Conservation (phyloP, 1,140 invertebrate genomes). For the Trinorchestia longiramus region DNA sequence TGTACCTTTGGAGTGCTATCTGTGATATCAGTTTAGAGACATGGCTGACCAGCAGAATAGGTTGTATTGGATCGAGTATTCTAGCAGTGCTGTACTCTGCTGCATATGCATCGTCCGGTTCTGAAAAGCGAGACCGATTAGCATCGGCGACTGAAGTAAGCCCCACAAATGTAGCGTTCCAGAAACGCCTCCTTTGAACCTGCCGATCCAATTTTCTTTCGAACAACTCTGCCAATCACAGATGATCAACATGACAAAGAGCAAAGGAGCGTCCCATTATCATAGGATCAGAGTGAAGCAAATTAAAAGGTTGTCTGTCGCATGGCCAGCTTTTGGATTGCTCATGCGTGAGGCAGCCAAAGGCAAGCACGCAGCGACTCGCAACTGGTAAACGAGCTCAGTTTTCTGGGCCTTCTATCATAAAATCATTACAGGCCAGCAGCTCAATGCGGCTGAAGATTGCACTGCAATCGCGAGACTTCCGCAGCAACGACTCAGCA, state of each 20-base stretch:
- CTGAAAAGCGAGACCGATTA: slow-evolving; percentile 40
- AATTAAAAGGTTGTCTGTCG: slow-evolving; percentile 50
- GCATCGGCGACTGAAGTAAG: slow-evolving; percentile 45
- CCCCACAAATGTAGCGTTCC: slow-evolving; percentile 53
- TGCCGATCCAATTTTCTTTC: slow-evolving; percentile 55
- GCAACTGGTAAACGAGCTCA: background rate
- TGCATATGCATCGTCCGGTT: slow-evolving; percentile 31
- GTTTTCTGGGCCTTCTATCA: background rate
- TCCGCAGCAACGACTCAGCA: slow-evolving; percentile 39
- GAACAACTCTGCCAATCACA: slow-evolving; percentile 51
- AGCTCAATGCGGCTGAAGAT: slow-evolving; percentile 41
- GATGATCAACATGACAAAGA: slow-evolving; percentile 55
- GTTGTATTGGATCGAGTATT: background rate
- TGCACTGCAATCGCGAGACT: slow-evolving; percentile 25
- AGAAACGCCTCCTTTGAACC: slow-evolving; percentile 48
- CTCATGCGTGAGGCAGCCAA: slow-evolving; percentile 5
- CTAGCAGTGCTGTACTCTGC: background rate
- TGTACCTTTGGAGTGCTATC: background rate
- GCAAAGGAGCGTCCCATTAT: slow-evolving; percentile 45
- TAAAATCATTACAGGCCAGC: slow-evolving; percentile 19
- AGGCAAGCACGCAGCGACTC: background rate
- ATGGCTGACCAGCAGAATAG: background rate
- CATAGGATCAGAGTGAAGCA: slow-evolving; percentile 52
- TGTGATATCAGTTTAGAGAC: background rate
- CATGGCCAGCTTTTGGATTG: background rate